phyloP scores from a whole-genome alignment of 1,140 invertebrate genomes.

The Aphaenogaster floridana region DNA sequence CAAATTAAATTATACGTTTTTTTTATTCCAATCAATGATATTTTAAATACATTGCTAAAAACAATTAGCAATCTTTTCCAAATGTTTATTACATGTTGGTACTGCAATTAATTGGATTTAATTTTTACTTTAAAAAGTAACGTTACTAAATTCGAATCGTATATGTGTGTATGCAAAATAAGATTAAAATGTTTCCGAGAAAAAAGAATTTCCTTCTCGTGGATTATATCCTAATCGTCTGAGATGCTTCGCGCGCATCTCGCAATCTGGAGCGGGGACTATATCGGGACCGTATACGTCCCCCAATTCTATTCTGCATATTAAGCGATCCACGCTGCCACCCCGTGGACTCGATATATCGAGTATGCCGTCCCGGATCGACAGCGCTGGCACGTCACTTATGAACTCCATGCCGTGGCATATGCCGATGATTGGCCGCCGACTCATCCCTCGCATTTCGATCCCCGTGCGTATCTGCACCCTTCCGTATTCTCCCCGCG shows the following conservation, averaged over 20 bases:
- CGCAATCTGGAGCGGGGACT: constrained; percentile 55
- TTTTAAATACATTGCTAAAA: background rate
- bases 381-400: constrained; percentile 78
- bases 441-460: constrained; percentile 70
- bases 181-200: background rate
- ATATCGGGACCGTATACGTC: constrained; percentile 65
- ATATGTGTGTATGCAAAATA: background rate
- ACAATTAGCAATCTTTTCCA: background rate
- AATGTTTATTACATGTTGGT: background rate
- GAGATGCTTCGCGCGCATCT: constrained; percentile 48
- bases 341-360: constrained; percentile 76
- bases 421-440: constrained; percentile 79
- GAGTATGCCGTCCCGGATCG: constrained; percentile 77
- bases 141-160: background rate
- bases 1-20: background rate
- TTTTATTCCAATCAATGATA: background rate
- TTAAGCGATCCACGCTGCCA: constrained; percentile 76
- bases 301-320: constrained; percentile 76
- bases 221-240: constrained; percentile 11
- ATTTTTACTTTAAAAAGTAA: background rate
- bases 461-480: constrained; percentile 66
- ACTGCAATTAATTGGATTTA: background rate
- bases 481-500: constrained; percentile 60
- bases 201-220: background rate
- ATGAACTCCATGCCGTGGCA: constrained; percentile 78